Conservation (phyloP, 1,140 invertebrate species). For the Saxidomus purpurata region DNA sequence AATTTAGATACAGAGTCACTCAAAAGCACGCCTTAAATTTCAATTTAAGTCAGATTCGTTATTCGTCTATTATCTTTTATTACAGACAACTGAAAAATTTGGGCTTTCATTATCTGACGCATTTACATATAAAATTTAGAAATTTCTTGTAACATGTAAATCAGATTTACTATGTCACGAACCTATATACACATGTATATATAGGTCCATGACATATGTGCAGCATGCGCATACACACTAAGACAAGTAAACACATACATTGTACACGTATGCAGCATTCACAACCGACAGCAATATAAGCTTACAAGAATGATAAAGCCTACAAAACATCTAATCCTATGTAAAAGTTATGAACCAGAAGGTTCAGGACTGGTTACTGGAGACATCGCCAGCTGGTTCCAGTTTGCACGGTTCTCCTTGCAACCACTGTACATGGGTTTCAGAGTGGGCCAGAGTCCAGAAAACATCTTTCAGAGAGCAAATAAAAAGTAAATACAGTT, state of each 20-base stretch:
- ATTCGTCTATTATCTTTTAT: too few relatives aligned
- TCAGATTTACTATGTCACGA: too few relatives aligned
- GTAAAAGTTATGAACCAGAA: slow-evolving; percentile 60
- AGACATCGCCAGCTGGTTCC: slow-evolving; percentile 95
- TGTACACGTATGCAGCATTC: neutral
- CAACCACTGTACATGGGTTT: slow-evolving; percentile 95
- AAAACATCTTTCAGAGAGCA: slow-evolving; percentile 90
- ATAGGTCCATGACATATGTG: too few relatives aligned
- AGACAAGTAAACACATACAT: neutral
- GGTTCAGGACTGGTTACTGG: slow-evolving; percentile 2
- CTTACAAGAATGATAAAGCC: slow-evolving; percentile 57
- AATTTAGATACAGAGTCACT: too few relatives aligned
- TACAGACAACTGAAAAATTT: too few relatives aligned
- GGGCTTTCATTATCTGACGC: too few relatives aligned
- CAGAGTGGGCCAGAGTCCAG: slow-evolving; percentile 97
- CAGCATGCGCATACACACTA: slow-evolving; percentile 28
- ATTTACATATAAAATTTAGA: too few relatives aligned
- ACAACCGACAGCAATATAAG: slow-evolving; percentile 4
- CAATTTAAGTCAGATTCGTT: too few relatives aligned
- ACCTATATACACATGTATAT: too few relatives aligned
- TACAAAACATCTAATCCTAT: slow-evolving; percentile 39
- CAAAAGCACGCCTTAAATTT: too few relatives aligned
- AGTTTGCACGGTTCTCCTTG: slow-evolving; percentile 93
- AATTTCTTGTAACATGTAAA: too few relatives aligned
- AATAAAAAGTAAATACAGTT: neutral